Conservation (phyloP, 2,797 vertebrate genomes). For the Clarias laeviceps region DNA sequence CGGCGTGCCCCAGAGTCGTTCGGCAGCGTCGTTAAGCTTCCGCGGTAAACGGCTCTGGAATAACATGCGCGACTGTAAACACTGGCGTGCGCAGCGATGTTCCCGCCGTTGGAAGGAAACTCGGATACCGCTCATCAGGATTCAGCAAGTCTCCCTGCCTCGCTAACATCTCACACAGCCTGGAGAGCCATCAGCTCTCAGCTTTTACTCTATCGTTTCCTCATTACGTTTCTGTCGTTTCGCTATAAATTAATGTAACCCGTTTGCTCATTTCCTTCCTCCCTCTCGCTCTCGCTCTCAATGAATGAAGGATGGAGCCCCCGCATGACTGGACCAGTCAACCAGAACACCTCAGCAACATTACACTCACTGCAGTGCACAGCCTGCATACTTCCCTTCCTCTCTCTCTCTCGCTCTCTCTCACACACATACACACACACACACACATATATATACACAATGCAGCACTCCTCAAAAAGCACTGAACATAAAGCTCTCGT, state of each 20-base stretch:
- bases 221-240: background rate
- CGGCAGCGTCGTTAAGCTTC: background rate
- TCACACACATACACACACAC: conserved; percentile 1
- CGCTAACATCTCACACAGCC: background rate
- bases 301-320: conserved; percentile 30
- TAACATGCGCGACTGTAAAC: background rate
- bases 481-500: conserved; percentile 42
- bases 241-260: conserved; percentile 13
- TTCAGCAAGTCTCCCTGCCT: conserved; percentile 2
- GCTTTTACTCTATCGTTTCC: background rate
- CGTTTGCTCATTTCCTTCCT: conserved; percentile 26
- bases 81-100: background rate
- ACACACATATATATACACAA: background rate
- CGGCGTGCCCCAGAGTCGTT: background rate
- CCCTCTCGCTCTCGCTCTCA: background rate
- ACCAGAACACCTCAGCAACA: conserved; percentile 37
- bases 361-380: conserved; percentile 22
- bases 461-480: conserved; percentile 10
- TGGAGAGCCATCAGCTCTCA: background rate
- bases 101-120: conserved; percentile 8
- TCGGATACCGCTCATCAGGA: background rate
- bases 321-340: conserved; percentile 11
- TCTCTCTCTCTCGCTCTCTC: conserved; percentile 2
- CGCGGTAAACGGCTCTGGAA: conserved; percentile 5
- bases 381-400: conserved; percentile 12